Evolutionary conservation across 2,797 vertebrate species (phyloP).

Genomic region (Anisognathus igniventris): DNA sequence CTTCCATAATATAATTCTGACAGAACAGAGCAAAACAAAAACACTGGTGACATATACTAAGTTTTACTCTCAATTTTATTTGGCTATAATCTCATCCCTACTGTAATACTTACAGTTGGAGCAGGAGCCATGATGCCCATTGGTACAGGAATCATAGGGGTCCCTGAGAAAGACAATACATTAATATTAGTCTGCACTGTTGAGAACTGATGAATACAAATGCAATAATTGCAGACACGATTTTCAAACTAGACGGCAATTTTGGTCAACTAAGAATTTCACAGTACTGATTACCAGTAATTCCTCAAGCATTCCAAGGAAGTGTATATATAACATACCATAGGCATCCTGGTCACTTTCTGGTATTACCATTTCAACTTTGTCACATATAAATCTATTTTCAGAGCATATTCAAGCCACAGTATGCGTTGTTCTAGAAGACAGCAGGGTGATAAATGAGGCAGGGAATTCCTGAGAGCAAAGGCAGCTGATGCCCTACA

Average conservation of each 20-base stretch:
- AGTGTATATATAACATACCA: not conserved
- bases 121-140: constrained; percentile 95
- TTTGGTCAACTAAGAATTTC: not conserved
- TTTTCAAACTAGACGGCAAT: not conserved
- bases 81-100: not conserved
- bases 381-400: not conserved
- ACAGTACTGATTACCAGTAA: not conserved
- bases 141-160: constrained; percentile 97
- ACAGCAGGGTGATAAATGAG: not conserved
- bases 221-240: not conserved
- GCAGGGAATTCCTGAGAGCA: not conserved
- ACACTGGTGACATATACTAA: not conserved
- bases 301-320: not conserved
- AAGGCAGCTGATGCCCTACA: not conserved
- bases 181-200: not conserved
- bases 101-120: constrained; percentile 80
- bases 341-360: not conserved
- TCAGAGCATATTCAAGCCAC: not conserved
- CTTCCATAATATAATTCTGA: not conserved
- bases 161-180: constrained; percentile 73
- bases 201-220: not conserved
- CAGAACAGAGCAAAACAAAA: not conserved
- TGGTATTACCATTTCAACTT: not conserved
- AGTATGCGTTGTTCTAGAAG: not conserved
- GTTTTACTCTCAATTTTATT: not conserved